Conservation (phyloP, 2,888 invertebrate genomes). For the Aelia acuminata region DNA sequence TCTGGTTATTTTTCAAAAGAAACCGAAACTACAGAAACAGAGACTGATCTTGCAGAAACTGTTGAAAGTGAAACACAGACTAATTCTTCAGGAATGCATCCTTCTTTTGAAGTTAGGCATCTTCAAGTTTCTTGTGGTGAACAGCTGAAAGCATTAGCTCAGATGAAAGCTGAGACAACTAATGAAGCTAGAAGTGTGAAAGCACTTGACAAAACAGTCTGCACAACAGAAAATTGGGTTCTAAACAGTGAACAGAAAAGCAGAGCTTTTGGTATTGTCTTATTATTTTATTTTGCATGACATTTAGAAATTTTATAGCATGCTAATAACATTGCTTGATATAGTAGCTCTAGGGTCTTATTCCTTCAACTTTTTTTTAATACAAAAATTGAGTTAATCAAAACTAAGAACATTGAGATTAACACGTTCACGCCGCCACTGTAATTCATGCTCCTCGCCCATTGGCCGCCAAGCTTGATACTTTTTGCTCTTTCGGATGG, state of each 20-base stretch:
- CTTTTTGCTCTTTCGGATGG: too few species aligned
- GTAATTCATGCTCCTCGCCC: too few species aligned
- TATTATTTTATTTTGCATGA: constrained; percentile 3
- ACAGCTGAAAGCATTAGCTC: background rate
- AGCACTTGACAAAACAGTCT: background rate
- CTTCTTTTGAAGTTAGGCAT: constrained; percentile 28
- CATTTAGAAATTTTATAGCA: background rate
- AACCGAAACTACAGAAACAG: constrained; percentile 49
- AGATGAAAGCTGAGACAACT: background rate
- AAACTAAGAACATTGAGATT: too few species aligned
- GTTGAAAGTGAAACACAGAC: constrained; percentile 49
- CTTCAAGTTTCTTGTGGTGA: constrained; percentile 28
- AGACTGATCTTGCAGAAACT: constrained; percentile 50
- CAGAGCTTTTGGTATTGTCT: constrained; percentile 21
- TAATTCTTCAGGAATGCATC: constrained; percentile 28
- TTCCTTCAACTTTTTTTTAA: background rate
- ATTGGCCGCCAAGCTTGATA: too few species aligned
- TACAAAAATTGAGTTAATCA: background rate
- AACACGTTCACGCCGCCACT: too few species aligned
- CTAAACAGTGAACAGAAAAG: background rate
- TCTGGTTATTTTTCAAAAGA: constrained; percentile 54
- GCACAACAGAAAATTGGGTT: background rate
- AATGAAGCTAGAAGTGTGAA: background rate
- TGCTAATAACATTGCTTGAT: background rate
- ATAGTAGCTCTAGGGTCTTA: background rate